Evolutionary conservation across 2,113 vertebrate genomes (phyloP).

Genomic region (Odobenus rosmarus): DNA sequence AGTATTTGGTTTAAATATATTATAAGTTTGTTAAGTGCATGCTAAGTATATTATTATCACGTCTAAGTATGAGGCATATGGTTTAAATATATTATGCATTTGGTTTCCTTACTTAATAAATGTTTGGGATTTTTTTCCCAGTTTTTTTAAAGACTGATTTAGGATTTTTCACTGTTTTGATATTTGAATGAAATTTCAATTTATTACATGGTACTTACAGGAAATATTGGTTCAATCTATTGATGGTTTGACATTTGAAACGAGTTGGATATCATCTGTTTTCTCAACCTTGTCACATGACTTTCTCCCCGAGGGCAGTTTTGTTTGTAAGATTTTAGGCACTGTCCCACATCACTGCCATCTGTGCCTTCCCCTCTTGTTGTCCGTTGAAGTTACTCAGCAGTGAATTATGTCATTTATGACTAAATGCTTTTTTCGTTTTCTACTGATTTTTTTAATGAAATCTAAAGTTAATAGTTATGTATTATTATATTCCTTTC

Average conservation of each 20-base stretch:
- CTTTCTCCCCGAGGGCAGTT: neutral
- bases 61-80: neutral
- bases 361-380: neutral
- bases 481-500: neutral
- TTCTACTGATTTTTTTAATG: conserved; percentile 13
- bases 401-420: neutral
- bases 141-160: neutral
- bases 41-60: neutral
- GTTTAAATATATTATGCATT: conserved; percentile 26
- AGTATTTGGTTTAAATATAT: neutral
- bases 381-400: neutral
- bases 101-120: conserved; percentile 16
- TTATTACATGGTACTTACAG: neutral
- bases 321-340: neutral
- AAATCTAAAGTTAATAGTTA: neutral
- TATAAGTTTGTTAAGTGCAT: neutral
- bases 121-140: neutral
- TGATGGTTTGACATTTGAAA: neutral
- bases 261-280: neutral
- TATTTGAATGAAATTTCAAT: neutral
- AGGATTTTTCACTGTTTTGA: neutral
- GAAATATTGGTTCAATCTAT: neutral
- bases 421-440: neutral
- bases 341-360: neutral
- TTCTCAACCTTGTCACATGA: neutral